These are phyloP conservation scores for Forpus xanthops DNA, from an alignment of 2,797 vertebrate species.

Conservation along the genomic window DNA sequence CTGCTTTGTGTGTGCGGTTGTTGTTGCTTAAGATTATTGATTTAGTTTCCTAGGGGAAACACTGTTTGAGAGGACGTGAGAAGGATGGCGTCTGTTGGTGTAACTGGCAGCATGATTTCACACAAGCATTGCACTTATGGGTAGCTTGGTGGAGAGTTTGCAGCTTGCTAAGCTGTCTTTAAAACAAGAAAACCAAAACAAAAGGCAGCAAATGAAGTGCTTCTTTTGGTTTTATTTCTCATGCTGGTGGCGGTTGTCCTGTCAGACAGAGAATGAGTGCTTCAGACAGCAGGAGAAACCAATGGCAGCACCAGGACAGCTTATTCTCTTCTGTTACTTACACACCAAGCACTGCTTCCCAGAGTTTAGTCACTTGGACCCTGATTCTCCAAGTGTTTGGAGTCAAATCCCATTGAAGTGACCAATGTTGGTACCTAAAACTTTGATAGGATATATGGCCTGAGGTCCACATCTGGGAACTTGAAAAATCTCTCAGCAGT, in stretches of 20 bases:
- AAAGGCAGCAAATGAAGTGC: not conserved
- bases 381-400: not conserved
- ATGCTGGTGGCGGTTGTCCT: not conserved
- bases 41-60: constrained; percentile 41
- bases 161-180: not conserved
- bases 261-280: not conserved
- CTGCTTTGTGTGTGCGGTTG: constrained; percentile 10
- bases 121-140: not conserved
- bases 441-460: not conserved
- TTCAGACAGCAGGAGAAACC: not conserved
- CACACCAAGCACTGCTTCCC: accelerated
- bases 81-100: not conserved
- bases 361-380: not conserved
- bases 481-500: not conserved
- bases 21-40: constrained; percentile 37
- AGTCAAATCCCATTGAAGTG: accelerated
- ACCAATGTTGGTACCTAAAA: not conserved
- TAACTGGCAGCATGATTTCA: not conserved
- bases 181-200: not conserved
- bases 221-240: not conserved
- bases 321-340: not conserved
- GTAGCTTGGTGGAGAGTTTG: not conserved
- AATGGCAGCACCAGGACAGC: accelerated
- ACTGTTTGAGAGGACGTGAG: not conserved
- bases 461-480: not conserved